Percentiles rank a stretch among this genome's conserved stretches.
These are phyloP conservation scores for Ptychodera flava DNA, from an alignment of 35 echinoderm and acorn worm species.

Conservation along the genomic window DNA sequence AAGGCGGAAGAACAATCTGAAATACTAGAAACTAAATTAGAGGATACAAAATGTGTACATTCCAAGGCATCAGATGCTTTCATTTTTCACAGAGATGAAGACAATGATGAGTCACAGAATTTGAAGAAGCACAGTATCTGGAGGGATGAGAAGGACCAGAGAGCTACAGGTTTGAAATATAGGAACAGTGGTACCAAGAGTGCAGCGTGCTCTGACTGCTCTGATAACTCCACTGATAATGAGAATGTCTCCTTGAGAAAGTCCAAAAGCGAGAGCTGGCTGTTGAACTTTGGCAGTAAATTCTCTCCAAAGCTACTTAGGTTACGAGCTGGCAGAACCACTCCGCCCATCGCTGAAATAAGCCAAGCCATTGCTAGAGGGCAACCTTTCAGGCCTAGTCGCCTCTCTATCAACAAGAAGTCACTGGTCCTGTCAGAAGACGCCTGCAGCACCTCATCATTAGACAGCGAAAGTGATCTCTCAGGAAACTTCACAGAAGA, in stretches of 20 bases:
- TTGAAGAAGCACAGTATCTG: too few relatives aligned
- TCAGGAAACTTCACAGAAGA: background rate
- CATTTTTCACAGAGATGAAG: background rate
- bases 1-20: too few relatives aligned
- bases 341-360: background rate
- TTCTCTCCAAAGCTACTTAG: background rate
- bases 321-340: constrained; percentile 1
- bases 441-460: background rate
- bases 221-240: background rate
- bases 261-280: background rate
- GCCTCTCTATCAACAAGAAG: background rate
- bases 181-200: background rate
- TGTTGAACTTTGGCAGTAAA: background rate
- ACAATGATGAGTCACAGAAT: background rate
- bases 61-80: background rate
- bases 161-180: background rate
- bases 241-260: background rate
- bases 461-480: background rate
- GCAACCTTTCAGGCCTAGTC: background rate
- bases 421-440: background rate
- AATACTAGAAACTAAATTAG: background rate
- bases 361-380: background rate
- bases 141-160: background rate
- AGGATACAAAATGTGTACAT: background rate
- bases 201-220: background rate